phyloP scores from a whole-genome alignment of 2,113 vertebrate species.

The Ifrita kowaldi region DNA sequence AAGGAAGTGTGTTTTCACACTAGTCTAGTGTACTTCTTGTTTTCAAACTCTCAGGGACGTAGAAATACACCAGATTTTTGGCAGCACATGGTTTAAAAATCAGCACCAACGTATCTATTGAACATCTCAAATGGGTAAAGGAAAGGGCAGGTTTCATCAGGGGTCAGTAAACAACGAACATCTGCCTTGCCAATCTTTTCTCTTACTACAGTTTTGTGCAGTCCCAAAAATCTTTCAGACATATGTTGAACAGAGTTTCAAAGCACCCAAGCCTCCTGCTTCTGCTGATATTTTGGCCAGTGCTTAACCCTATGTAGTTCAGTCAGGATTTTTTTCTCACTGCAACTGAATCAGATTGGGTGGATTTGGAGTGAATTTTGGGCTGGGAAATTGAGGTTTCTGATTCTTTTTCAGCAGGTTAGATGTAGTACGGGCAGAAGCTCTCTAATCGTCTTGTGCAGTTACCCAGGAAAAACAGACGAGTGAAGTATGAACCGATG shows the following conservation, averaged over 20 bases:
- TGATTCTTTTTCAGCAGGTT: not conserved
- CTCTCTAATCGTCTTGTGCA: not conserved
- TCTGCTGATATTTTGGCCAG: conserved; percentile 61
- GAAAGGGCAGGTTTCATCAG: conserved; percentile 66
- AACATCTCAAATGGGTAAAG: conserved; percentile 66
- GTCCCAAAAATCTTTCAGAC: conserved; percentile 66
- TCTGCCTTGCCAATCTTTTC: conserved; percentile 69
- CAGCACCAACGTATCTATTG: conserved; percentile 56
- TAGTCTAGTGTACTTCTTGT: conserved; percentile 66
- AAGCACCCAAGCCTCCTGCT: conserved; percentile 61
- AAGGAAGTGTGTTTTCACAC: conserved; percentile 68
- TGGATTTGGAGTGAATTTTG: not conserved
- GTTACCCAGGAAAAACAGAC: not conserved
- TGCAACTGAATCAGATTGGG: not conserved
- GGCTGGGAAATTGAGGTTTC: not conserved
- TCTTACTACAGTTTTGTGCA: conserved; percentile 34
- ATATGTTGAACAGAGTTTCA: conserved; percentile 69
- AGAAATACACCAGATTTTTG: conserved; percentile 59
- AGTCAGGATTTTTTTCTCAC: conserved; percentile 33
- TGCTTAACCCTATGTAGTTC: conserved; percentile 58
- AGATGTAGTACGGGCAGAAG: not conserved
- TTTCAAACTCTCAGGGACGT: conserved; percentile 60
- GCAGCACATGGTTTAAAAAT: conserved; percentile 50
- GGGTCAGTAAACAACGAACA: conserved; percentile 70
- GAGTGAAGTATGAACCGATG: conserved; percentile 9